phyloP scores from a whole-genome alignment of 2,888 invertebrate species.

The Tenodera sinensis region DNA sequence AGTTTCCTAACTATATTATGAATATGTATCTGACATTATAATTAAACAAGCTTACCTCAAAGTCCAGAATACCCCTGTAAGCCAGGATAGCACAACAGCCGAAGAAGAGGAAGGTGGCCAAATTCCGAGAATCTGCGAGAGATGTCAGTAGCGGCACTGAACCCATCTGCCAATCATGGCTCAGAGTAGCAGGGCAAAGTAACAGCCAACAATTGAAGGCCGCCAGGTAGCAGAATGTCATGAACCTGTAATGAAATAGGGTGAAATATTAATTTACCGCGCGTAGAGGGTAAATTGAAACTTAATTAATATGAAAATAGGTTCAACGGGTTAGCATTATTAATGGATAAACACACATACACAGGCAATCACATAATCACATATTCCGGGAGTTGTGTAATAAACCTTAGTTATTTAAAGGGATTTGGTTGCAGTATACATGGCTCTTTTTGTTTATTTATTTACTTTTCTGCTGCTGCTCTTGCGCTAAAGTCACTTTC shows the following conservation, averaged over 20 bases:
- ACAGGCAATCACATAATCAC: background rate
- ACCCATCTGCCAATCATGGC: slow-evolving; percentile 90
- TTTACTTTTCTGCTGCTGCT: too few relatives aligned
- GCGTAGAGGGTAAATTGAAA: too few relatives aligned
- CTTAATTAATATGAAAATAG: too few relatives aligned
- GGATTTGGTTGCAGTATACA: too few relatives aligned
- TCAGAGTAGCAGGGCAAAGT: slow-evolving; percentile 71
- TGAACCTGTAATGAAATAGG: slow-evolving; percentile 54
- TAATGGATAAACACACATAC: background rate
- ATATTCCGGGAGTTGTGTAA: too few relatives aligned
- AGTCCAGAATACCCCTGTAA: slow-evolving; percentile 60
- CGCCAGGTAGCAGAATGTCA: slow-evolving; percentile 78
- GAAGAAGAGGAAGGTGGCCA: slow-evolving; percentile 66
- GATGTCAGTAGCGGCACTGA: slow-evolving; percentile 75
- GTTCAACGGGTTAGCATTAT: too few relatives aligned
- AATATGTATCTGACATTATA: too few relatives aligned
- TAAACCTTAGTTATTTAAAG: too few relatives aligned
- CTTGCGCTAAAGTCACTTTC: too few relatives aligned
- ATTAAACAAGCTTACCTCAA: slow-evolving; percentile 55
- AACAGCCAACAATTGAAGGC: slow-evolving; percentile 81
- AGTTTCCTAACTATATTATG: too few relatives aligned
- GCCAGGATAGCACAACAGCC: slow-evolving; percentile 58
- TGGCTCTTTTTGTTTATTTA: too few relatives aligned
- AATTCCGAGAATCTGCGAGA: slow-evolving; percentile 66
- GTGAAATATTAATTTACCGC: too few relatives aligned